A percentile compares a stretch with the other conserved stretches of the same genome.
Evolutionary conservation across 2,797 vertebrate species (phyloP).

Genomic region (Diplodus sargus): DNA sequence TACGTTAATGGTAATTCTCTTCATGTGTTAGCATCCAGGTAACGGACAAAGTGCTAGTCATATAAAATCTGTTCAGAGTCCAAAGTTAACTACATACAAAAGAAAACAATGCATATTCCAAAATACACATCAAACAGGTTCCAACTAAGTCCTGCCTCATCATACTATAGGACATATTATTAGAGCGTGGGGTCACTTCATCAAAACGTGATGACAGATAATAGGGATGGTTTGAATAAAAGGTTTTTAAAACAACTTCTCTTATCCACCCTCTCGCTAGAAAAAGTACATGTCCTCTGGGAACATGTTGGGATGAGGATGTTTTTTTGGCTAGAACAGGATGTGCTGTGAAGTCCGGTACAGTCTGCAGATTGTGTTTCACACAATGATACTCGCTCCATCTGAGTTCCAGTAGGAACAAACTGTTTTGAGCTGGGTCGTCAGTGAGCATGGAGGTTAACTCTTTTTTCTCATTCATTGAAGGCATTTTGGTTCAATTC

Average conservation of each 20-base stretch:
- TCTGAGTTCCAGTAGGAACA: slow-evolving; percentile 21
- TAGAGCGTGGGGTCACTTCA: neutral
- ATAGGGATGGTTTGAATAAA: slow-evolving; percentile 21
- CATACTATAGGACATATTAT: neutral
- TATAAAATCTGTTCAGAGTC: no score
- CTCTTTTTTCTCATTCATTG: neutral
- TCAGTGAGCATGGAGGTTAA: neutral
- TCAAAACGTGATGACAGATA: neutral
- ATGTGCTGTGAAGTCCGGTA: neutral
- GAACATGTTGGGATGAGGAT: slow-evolving; percentile 7
- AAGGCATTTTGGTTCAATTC: neutral
- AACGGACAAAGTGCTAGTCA: no score
- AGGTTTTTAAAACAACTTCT: slow-evolving; percentile 12
- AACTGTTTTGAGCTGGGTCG: neutral
- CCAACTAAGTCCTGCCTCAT: no score
- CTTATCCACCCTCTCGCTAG: slow-evolving; percentile 18
- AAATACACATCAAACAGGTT: no score
- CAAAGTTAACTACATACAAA: no score
- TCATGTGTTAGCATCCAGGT: no score
- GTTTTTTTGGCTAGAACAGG: slow-evolving; percentile 8
- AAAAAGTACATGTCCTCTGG: slow-evolving; percentile 15
- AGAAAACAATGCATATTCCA: no score
- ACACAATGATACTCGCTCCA: neutral
- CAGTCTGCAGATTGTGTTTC: slow-evolving; percentile 27
- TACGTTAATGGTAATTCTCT: no score